These are phyloP conservation scores for Saturnia japonica DNA, from an alignment of 2,888 invertebrate species.

Conservation along the genomic window DNA sequence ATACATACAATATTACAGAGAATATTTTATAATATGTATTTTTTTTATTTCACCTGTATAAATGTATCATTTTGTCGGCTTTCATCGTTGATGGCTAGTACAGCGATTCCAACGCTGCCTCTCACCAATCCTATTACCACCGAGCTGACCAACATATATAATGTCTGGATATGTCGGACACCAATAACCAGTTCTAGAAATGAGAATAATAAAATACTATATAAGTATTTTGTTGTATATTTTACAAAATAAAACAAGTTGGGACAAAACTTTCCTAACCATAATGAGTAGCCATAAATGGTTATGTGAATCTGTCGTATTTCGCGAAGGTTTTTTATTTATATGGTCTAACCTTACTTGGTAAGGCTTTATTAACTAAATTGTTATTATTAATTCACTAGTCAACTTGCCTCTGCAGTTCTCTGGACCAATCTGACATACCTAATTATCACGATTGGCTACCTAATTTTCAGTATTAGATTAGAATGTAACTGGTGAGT, in stretches of 20 bases:
- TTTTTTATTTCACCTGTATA: slow-evolving; percentile 49
- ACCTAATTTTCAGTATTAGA: not conserved
- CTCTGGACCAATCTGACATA: not conserved
- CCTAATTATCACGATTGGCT: not conserved
- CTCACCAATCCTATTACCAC: slow-evolving; percentile 76
- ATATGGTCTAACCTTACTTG: not conserved
- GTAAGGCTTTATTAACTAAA: not conserved
- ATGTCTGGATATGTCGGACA: slow-evolving; percentile 77
- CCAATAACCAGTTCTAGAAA: slow-evolving; percentile 67
- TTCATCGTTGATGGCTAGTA: slow-evolving; percentile 75
- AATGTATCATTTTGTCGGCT: slow-evolving; percentile 53
- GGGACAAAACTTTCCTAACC: not conserved
- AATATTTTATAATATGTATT: no score
- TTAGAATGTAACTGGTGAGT: not conserved
- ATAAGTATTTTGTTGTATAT: no score
- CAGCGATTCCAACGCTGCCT: slow-evolving; percentile 77
- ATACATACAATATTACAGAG: no score
- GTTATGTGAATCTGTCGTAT: not conserved
- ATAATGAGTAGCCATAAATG: not conserved
- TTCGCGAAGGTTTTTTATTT: not conserved
- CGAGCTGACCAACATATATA: slow-evolving; percentile 78
- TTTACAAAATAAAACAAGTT: not conserved
- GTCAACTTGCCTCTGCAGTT: not conserved
- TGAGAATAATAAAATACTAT: not conserved
- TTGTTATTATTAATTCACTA: not conserved